Evolutionary conservation across 1,140 invertebrate species (phyloP).

Genomic region (Drosophila sp.): DNA sequence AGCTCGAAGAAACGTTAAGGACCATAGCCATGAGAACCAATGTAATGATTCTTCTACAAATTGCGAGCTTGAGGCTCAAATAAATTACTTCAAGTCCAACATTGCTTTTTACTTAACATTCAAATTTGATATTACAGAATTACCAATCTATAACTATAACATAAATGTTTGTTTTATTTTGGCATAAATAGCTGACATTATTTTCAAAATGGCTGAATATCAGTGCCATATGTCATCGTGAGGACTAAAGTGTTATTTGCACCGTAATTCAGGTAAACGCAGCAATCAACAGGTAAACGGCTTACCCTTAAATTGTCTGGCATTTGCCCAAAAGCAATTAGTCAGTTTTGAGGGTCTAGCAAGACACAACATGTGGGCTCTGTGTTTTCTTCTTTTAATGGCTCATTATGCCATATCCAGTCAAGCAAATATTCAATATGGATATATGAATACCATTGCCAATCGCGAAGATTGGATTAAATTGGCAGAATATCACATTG

Average conservation of each 20-base stretch:
- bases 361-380: constrained; percentile 40
- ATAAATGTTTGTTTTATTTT: no score
- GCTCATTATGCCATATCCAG: not conserved
- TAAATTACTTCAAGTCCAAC: no score
- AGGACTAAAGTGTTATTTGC: not conserved
- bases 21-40: no score
- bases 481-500: constrained; percentile 40
- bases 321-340: constrained; percentile 28
- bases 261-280: constrained; percentile 34
- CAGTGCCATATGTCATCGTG: not conserved
- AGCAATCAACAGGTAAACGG: constrained; percentile 38
- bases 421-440: not conserved
- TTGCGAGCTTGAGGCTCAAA: no score
- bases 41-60: no score
- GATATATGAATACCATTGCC: constrained; percentile 30
- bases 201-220: not conserved
- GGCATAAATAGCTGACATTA: not conserved
- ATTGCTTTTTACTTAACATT: no score
- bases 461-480: constrained; percentile 51
- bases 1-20: no score
- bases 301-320: constrained; percentile 9
- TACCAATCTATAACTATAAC: no score
- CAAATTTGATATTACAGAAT: no score
- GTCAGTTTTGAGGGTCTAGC: constrained; percentile 20
- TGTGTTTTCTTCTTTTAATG: constrained; percentile 33